Conservation (phyloP, 2,113 vertebrate genomes). For the Epinephelus moara region DNA sequence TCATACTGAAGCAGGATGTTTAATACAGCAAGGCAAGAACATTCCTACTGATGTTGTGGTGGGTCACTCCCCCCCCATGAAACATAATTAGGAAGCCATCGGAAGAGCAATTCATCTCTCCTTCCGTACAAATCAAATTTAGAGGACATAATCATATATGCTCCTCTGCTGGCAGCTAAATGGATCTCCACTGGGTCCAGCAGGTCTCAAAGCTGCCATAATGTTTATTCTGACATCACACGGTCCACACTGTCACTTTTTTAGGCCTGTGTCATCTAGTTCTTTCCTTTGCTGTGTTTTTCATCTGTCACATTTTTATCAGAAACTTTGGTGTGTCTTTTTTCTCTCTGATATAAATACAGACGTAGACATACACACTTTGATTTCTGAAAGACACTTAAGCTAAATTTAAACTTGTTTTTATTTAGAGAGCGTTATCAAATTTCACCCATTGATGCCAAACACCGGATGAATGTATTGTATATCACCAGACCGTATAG, state of each 20-base stretch:
- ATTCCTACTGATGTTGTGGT: conserved; percentile 29
- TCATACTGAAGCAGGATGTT: conserved; percentile 40
- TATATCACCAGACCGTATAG: not conserved
- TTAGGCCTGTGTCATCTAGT: not conserved
- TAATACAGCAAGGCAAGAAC: conserved; percentile 36
- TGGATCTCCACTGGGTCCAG: conserved; percentile 31
- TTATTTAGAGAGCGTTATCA: not conserved
- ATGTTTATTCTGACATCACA: conserved; percentile 16
- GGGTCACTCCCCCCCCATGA: conserved; percentile 26
- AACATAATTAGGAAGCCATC: conserved; percentile 56
- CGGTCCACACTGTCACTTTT: not conserved
- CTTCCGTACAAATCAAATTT: conserved; percentile 55
- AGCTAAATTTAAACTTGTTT: not conserved
- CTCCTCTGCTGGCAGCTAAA: conserved; percentile 46
- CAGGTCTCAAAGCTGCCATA: not conserved
- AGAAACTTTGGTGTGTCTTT: too few species aligned
- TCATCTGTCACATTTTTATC: too few species aligned
- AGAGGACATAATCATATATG: conserved; percentile 54
- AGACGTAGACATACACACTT: too few species aligned
- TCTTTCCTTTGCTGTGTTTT: not conserved
- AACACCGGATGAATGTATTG: not conserved
- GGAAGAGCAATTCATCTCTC: conserved; percentile 55
- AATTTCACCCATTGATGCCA: not conserved
- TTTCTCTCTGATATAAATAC: too few species aligned
- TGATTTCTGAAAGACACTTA: not conserved